phyloP scores from a whole-genome alignment of 2,888 invertebrate genomes.

The Rhogogaster chlorosoma region DNA sequence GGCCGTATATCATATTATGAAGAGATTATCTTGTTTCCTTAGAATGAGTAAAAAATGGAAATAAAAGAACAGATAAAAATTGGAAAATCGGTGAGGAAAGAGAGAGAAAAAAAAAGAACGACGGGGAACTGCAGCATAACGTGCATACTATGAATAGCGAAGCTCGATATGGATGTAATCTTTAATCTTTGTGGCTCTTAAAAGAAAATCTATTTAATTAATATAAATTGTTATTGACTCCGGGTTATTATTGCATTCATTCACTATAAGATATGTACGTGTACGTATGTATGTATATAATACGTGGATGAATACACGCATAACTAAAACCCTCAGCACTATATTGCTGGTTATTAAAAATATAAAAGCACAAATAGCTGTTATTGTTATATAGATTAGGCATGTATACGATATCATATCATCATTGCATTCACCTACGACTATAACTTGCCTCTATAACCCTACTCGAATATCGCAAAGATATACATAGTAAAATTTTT shows the following conservation, averaged over 20 bases:
- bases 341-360: background rate
- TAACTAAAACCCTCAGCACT: background rate
- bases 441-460: background rate
- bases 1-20: background rate
- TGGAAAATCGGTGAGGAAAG: background rate
- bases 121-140: background rate
- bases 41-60: background rate
- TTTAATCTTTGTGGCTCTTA: slow-evolving; percentile 18
- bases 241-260: background rate
- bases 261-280: background rate
- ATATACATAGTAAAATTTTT: background rate
- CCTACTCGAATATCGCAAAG: background rate
- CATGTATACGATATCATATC: background rate
- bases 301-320: background rate
- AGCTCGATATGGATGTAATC: background rate
- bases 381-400: background rate
- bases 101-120: background rate
- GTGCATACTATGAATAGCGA: background rate
- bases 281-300: background rate
- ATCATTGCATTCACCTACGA: background rate
- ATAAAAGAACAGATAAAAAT: background rate
- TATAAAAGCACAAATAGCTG: background rate
- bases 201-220: slow-evolving; percentile 33
- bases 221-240: slow-evolving; percentile 33
- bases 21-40: background rate